Evolutionary conservation across 2,113 vertebrate genomes (phyloP).

Genomic region (Lamprotornis superbus): DNA sequence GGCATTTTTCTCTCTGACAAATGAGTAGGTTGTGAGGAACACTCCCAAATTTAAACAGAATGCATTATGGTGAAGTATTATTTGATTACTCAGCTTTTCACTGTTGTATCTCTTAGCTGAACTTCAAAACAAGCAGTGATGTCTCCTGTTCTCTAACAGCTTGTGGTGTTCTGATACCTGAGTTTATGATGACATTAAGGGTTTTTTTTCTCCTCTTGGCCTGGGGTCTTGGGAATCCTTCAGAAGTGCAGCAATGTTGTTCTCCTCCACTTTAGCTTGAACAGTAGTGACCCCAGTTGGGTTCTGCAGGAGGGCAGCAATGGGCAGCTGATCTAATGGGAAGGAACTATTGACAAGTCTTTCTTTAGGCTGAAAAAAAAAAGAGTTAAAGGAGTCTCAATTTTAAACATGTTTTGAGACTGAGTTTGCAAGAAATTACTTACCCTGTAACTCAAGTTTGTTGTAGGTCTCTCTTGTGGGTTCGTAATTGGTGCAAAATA

Average conservation of each 20-base stretch:
- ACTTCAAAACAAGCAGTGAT: neutral
- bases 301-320: neutral
- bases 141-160: neutral
- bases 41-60: neutral
- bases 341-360: neutral
- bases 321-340: neutral
- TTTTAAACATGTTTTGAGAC: neutral
- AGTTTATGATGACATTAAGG: neutral
- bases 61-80: neutral
- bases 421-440: neutral
- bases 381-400: neutral
- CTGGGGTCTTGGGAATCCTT: neutral
- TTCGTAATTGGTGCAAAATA: neutral
- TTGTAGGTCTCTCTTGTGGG: constrained; percentile 4
- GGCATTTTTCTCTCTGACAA: neutral
- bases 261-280: accelerated
- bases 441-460: neutral
- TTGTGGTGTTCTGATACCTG: neutral
- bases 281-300: neutral
- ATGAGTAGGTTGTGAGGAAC: neutral
- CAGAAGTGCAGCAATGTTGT: neutral
- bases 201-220: neutral
- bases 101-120: neutral
- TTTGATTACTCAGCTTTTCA: neutral
- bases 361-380: neutral